Evolutionary conservation across 1,140 invertebrate species (phyloP), one percentile per base, ranked within the genome.

Genomic region (Druon quercuslanigerum): DNA sequence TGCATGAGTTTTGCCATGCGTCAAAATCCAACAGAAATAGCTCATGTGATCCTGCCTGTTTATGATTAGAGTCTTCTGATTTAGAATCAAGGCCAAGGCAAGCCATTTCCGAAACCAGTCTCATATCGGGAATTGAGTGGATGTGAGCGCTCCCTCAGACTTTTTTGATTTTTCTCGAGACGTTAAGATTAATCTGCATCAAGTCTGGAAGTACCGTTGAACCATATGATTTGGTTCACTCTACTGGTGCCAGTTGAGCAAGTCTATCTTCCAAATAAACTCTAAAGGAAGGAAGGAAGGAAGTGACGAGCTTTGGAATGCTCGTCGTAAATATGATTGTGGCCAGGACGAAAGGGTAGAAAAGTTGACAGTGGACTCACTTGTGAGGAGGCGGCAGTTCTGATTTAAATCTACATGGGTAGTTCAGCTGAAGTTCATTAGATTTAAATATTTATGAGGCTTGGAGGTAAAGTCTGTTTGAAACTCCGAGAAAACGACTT

Each of bases 371-470:
- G 52, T 9, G 60, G 60, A 66, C 20, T 66, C 25, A 40, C 25
- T 40, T 66, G 14, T 13, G 40, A 17, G 25, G 25, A 50, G 70
- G n/a, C 25, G 70, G 33, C 60, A 76, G 71, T 73, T 79, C 54
- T 77, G 83, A 84, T 84, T 84, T 83, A 79, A 85, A 85, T 86
- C 83, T 82, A 84, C 82, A 83, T 84, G 72, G 81, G 14, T 66
- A 66, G 25, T 33, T 66, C 60, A 66, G 57, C 82, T 83, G 81
- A 86, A 86, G 83, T 87, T 87, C 85, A 83, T 87, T 86, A 86
- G 84, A 85, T 87, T 87, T 87, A 86, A 87, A 87, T 87, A 87
- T 87, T 87, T 86, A 87, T 87, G 84, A 87, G 82, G 17, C 76
- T 71, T 14, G 5, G 66, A 76, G 73, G 77, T 71, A 52, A 66